Base-by-base conservation (phyloP, 2,113 vertebrate species). In the Myrmecobius fasciatus region DNA sequence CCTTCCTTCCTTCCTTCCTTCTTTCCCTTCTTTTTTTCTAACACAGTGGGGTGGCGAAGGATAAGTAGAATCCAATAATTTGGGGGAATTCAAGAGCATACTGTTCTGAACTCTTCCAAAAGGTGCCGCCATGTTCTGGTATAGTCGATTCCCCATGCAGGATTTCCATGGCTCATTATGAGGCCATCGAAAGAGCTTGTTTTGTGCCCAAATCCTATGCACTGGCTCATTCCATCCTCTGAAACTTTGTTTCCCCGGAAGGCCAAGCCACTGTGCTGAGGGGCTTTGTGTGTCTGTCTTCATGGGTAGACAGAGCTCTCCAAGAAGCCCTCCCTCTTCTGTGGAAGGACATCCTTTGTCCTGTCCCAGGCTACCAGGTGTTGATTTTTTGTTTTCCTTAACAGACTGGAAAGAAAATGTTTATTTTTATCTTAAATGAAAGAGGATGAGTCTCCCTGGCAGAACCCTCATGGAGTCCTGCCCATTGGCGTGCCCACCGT, bases 391-490 rank as follows among this genome's bases (percentile, higher is more conserved):
- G 92, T 95, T 92, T 83, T 95, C 60, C 51, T 93, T 89, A 96
- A 94, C 92, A 96, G 67, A 96, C 92, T 97, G 93, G 94, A 88
- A 91, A 96, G 96, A 56, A 98, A 97, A 97, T 91, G 43, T 94
- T 92, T 94, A 83, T 94, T 96, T 94, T 96, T 52, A 91, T 51
- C 47, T 96, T 96, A 96, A 96, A 96, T 88, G 92, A 60, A 97
- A 96, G 95, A 94, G 95, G 95, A 53, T 93, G 89, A 49, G 43
- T 94, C n/a, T 95, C 53, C 0, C 0, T 93, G 0, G 0, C 96
- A 97, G 52, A 49, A 60, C 12, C 0, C 11, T 93, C 51, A 31
- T 90, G 92, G 48, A 51, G 94, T 47, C 47, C 14, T 94, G 52
- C 83, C 94, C 91, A 56, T 94, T 92, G 94, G 96, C 93, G 6